Evolutionary conservation across 2,113 vertebrate species (phyloP).

Genomic region (Oreotrochilus melanogaster): DNA sequence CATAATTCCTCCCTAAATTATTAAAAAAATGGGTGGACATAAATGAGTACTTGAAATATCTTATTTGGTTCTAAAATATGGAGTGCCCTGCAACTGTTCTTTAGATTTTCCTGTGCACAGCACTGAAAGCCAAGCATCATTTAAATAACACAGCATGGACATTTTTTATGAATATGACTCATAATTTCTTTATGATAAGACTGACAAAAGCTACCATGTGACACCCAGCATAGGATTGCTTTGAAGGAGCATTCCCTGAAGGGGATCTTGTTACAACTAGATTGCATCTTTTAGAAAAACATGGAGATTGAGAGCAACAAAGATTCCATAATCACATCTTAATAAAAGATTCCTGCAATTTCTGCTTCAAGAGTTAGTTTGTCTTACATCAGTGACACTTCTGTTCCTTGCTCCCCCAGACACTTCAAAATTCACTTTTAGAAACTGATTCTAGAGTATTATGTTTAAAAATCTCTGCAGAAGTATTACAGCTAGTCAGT

Average conservation of each 20-base stretch:
- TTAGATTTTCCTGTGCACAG: neutral
- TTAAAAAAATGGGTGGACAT: neutral
- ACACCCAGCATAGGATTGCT: neutral
- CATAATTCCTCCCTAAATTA: neutral
- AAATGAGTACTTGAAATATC: neutral
- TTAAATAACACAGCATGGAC: neutral
- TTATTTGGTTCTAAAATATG: neutral
- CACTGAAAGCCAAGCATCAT: neutral
- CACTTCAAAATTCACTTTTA: neutral
- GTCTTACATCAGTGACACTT: neutral
- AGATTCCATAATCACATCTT: neutral
- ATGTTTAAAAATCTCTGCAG: neutral
- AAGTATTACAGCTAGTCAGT: neutral
- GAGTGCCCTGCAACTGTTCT: neutral
- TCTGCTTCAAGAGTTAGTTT: neutral
- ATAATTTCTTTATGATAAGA: neutral
- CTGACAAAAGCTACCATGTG: neutral
- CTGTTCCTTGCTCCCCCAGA: neutral
- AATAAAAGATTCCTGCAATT: neutral
- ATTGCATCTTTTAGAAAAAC: neutral
- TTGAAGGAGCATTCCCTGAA: neutral
- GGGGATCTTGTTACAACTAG: neutral
- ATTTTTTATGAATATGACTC: neutral
- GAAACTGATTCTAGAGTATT: neutral
- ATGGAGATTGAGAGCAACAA: neutral